Evolutionary conservation across 1,140 invertebrate genomes (phyloP).

Genomic region (Cataglyphis hispanica): DNA sequence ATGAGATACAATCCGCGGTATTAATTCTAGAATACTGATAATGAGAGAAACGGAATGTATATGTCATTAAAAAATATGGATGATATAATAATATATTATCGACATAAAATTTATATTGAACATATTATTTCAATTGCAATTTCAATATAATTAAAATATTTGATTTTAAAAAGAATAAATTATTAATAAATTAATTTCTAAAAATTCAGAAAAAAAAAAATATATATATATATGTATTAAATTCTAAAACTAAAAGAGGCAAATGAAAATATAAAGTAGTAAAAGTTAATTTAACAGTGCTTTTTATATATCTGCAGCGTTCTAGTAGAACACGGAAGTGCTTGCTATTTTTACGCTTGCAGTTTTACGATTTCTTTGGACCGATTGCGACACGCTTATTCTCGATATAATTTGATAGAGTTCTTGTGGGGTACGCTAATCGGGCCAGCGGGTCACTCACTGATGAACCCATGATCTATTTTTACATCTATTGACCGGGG

Average conservation of each 20-base stretch:
- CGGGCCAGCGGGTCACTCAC: background rate
- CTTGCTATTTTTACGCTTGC: background rate
- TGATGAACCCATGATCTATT: slow-evolving; percentile 3
- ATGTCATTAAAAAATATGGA: background rate
- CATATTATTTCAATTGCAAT: background rate
- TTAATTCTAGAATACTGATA: slow-evolving; percentile 13
- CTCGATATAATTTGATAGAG: slow-evolving; percentile 36
- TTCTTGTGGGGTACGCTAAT: background rate
- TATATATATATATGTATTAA: too few relatives aligned
- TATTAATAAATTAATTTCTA: too few relatives aligned
- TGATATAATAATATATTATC: background rate
- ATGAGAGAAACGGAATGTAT: background rate
- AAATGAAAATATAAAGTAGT: background rate
- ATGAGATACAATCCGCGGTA: slow-evolving; percentile 1
- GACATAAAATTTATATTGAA: background rate
- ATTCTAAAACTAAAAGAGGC: background rate
- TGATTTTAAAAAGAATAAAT: too few relatives aligned
- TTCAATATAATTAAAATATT: background rate
- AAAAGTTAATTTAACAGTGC: slow-evolving; percentile 3
- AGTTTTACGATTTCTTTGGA: background rate
- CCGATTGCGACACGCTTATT: background rate
- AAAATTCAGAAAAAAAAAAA: too few relatives aligned
- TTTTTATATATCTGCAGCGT: background rate
- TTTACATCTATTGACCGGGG: slow-evolving; percentile 7
- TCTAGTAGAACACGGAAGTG: too few relatives aligned